Evolutionary conservation across 2,888 invertebrate genomes (phyloP), one percentile per base, ranked within the genome.

Genomic region (Caenorhabditis sp.): DNA sequence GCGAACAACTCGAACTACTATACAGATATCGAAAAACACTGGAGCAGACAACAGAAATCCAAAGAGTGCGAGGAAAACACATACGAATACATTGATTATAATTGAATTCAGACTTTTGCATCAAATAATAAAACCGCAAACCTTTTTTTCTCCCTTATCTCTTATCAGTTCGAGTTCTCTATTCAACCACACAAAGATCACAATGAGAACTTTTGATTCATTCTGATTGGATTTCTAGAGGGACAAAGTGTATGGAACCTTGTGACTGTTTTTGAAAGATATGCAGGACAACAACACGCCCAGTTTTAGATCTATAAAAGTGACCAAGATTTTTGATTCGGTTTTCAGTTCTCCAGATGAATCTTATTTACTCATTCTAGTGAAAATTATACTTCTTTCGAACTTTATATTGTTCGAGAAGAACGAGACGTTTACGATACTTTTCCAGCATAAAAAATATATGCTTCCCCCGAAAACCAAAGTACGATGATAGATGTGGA

Each of bases 131-230:
- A 41, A 26, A 41, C 38, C 64, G 49, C 22, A 66, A 7, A 58
- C 44, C 31, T 24, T 16, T 41, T 28, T 44, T 26, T 72, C 47
- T 22, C 16, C 28, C 22, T 0, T n/a, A 10, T 51, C 24, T 51
- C 54, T 69, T 56, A 69, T 69, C 69, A 69, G 24, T n/a, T 47
- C 54, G 54, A 54, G 26, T 47, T 19, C 54, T 19, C 51, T 12
- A 49, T 12, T 41, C 28, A 41, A 28, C 41, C 6, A 58, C 66
- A 66, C 75, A 76, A 51, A 76, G 75, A 76, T 76, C 75, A 68
- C 14, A 49, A 49, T 59, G 19, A 68, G 75, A 76, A 76, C 75
- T 76, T 66, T 68, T 47, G 58, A 59, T 35, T 35, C 24, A 12
- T n/a, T 35, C 10, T n/a, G 4, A 0, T 41, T 26, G n/a, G 3